Evolutionary conservation across 2,113 vertebrate genomes (phyloP).

Genomic region (Dascyllus trimaculatus): DNA sequence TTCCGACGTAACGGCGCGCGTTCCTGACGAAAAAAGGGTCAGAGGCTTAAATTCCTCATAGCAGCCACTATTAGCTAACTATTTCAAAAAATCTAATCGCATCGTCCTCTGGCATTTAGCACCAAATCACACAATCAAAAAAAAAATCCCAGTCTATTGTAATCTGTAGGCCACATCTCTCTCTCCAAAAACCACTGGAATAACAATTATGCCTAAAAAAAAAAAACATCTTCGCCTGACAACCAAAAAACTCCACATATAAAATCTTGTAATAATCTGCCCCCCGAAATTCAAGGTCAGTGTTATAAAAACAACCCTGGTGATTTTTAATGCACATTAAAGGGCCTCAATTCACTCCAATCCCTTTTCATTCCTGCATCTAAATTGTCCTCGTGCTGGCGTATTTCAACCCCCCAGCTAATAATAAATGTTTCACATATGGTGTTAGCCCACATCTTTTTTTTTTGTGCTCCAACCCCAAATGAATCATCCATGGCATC

Average conservation of each 20-base stretch:
- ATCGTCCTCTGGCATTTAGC: conserved; percentile 11
- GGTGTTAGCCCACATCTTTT: conserved; percentile 25
- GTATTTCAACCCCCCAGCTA: conserved; percentile 21
- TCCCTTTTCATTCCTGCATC: no score
- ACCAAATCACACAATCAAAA: neutral
- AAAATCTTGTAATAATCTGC: neutral
- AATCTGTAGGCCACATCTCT: no score
- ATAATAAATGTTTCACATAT: conserved; percentile 58
- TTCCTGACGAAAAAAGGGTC: conserved; percentile 76
- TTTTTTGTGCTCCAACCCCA: conserved; percentile 10
- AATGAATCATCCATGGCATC: conserved; percentile 42
- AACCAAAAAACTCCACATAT: neutral
- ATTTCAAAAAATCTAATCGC: conserved; percentile 37
- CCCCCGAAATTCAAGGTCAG: conserved; percentile 58
- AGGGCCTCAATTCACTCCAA: no score
- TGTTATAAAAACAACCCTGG: conserved; percentile 15
- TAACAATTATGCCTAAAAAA: conserved; percentile 16
- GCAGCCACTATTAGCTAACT: conserved; percentile 64
- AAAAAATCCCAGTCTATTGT: conserved; percentile 13
- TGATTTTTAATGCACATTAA: conserved; percentile 23
- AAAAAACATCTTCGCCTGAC: no score
- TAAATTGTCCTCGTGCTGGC: conserved; percentile 5
- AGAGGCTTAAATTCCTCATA: conserved; percentile 71
- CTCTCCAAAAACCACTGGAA: conserved; percentile 34
- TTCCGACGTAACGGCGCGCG: conserved; percentile 81